Conservation (phyloP, 2,113 vertebrate species). For the Amblyopsis rosae region DNA sequence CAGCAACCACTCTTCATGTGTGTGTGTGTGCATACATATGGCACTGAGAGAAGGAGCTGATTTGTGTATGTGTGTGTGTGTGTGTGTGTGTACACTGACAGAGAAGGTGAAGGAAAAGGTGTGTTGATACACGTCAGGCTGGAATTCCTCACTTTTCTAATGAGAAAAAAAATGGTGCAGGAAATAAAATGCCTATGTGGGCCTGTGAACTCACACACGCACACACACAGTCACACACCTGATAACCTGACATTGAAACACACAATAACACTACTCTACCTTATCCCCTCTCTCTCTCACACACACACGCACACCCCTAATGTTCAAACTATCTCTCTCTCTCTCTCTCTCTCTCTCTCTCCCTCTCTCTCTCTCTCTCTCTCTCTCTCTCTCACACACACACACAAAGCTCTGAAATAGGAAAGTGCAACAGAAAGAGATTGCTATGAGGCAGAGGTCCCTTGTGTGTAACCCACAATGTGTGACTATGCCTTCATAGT, state of each 20-base stretch:
- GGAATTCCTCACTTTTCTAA: slow-evolving; percentile 2
- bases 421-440: slow-evolving; percentile 38
- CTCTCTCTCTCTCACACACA: slow-evolving; percentile 6
- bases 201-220: neutral
- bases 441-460: slow-evolving; percentile 6
- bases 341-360: too few species aligned
- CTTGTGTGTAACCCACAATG: slow-evolving; percentile 25
- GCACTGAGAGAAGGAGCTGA: too few species aligned
- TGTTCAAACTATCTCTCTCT: neutral
- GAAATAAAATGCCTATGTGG: neutral
- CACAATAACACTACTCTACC: neutral
- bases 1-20: neutral
- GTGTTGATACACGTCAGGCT: slow-evolving; percentile 6
- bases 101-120: neutral
- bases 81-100: neutral
- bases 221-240: neutral
- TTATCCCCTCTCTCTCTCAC: neutral
- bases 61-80: neutral
- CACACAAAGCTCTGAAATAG: slow-evolving; percentile 3
- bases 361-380: neutral
- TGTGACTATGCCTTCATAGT: slow-evolving; percentile 2
- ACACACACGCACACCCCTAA: neutral
- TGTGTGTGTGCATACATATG: neutral
- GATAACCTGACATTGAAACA: neutral
- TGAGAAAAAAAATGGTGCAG: neutral